Percentiles rank a stretch among this genome's conserved stretches.
These are phyloP conservation scores for Camelus bactrianus DNA, from an alignment of 2,113 vertebrate genomes.

Conservation along the genomic window DNA sequence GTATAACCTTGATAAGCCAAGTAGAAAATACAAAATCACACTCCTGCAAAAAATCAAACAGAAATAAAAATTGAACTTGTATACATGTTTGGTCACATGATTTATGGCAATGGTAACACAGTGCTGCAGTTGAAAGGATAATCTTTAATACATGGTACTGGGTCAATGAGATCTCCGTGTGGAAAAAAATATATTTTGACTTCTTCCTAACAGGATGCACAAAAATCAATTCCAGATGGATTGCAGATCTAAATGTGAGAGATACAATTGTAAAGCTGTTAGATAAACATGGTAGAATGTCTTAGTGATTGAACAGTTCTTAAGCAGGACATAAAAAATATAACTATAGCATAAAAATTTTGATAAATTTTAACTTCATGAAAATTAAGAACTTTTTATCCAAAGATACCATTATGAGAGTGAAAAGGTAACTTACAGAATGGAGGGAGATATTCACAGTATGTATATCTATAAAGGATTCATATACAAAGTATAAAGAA, in stretches of 20 bases:
- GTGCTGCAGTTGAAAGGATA: not conserved
- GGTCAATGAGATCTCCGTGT: not conserved
- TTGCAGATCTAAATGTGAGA: not conserved
- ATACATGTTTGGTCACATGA: not conserved
- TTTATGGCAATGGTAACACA: not conserved
- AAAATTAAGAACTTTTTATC: constrained; percentile 2
- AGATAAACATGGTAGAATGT: not conserved
- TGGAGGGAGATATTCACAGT: not conserved
- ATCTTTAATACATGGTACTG: not conserved
- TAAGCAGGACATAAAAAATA: not conserved
- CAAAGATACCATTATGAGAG: not conserved
- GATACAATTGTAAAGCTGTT: not conserved
- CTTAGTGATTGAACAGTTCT: not conserved
- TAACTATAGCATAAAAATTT: not conserved
- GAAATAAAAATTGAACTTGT: not conserved
- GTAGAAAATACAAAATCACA: not conserved
- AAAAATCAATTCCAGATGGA: not conserved
- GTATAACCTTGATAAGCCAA: not conserved
- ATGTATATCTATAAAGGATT: not conserved
- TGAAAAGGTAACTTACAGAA: not conserved
- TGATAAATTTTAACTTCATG: not conserved
- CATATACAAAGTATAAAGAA: not conserved
- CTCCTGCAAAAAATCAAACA: not conserved
- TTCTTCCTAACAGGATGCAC: not conserved
- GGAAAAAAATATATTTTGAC: not conserved